phyloP scores from a whole-genome alignment of 2,113 vertebrate species.

The Myocastor coypus region DNA sequence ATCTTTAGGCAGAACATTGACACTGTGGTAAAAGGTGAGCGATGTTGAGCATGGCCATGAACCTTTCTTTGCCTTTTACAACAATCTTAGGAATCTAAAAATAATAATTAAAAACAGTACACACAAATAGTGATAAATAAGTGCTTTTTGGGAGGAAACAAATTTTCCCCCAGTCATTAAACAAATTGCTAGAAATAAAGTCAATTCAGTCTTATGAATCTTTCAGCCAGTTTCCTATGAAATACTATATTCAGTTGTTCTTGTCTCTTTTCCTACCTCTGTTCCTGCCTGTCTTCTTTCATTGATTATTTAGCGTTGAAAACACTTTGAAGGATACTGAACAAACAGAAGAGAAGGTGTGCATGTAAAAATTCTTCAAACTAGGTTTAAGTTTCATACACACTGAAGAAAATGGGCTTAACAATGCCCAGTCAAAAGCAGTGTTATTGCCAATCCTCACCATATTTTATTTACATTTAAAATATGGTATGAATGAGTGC shows the following conservation, averaged over 20 bases:
- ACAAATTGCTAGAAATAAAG: not conserved
- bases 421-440: not conserved
- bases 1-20: not conserved
- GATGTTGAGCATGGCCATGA: not conserved
- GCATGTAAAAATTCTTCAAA: not conserved
- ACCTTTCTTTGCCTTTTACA: not conserved
- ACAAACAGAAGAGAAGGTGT: conserved; percentile 2
- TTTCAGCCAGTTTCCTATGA: conserved; percentile 8
- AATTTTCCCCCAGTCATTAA: not conserved
- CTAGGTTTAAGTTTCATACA: not conserved
- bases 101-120: not conserved
- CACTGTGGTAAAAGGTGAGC: not conserved
- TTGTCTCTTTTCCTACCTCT: not conserved
- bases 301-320: conserved; percentile 19
- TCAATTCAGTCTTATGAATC: not conserved
- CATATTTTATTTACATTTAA: conserved; percentile 27
- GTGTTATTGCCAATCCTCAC: not conserved
- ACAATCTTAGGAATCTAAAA: not conserved
- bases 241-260: not conserved
- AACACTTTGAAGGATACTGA: not conserved
- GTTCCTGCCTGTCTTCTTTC: not conserved
- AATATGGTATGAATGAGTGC: not conserved
- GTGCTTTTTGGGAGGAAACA: not conserved
- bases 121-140: not conserved
- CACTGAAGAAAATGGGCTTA: not conserved